phyloP scores from a whole-genome alignment of 2,888 invertebrate species.

The Hymenopus coronatus region DNA sequence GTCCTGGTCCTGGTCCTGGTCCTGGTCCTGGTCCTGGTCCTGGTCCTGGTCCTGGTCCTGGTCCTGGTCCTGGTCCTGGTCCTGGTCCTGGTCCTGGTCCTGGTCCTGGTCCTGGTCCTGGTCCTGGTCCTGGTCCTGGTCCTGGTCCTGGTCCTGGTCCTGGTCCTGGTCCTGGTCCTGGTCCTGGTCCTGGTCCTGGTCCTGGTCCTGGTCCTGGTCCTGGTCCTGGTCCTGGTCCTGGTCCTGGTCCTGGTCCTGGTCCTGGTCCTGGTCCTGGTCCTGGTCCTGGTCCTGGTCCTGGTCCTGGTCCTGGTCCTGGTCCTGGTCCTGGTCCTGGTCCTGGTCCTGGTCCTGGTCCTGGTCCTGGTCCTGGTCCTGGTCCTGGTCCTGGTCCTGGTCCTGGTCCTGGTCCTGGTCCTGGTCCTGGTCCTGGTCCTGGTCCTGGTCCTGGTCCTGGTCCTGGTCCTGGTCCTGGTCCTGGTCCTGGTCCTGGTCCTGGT shows the following conservation, averaged over 20 bases:
- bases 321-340: slow-evolving; percentile 8
- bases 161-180: slow-evolving; percentile 8
- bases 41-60: slow-evolving; percentile 8
- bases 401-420: slow-evolving; percentile 8
- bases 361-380: slow-evolving; percentile 6
- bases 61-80: slow-evolving; percentile 8
- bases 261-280: slow-evolving; percentile 8
- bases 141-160: slow-evolving; percentile 8
- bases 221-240: slow-evolving; percentile 8
- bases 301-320: slow-evolving; percentile 8
- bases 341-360: slow-evolving; percentile 8
- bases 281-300: slow-evolving; percentile 8
- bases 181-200: slow-evolving; percentile 6
- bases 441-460: slow-evolving; percentile 8
- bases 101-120: slow-evolving; percentile 8
- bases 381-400: slow-evolving; percentile 8
- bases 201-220: slow-evolving; percentile 8
- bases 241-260: slow-evolving; percentile 8
- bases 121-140: slow-evolving; percentile 8
- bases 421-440: slow-evolving; percentile 8
- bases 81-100: slow-evolving; percentile 8
- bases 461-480: slow-evolving; percentile 8
- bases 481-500: slow-evolving; percentile 8
- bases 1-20: slow-evolving; percentile 6
- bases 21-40: slow-evolving; percentile 8